phyloP scores from a whole-genome alignment of 2,888 invertebrate genomes.

The Galerucella nymphaeae region DNA sequence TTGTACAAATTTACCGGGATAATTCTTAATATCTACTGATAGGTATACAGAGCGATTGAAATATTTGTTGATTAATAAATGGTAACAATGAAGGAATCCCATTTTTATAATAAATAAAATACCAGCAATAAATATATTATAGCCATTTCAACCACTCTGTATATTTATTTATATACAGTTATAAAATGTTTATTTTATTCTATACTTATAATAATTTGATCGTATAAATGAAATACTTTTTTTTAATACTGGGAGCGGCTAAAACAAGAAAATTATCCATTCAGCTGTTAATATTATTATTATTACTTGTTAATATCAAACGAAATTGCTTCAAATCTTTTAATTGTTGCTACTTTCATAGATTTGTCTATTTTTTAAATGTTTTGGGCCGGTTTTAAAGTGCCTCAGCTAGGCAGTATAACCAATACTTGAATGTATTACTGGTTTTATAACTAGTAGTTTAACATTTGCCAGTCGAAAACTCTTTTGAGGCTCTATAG shows the following conservation, averaged over 20 bases:
- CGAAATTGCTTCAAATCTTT: too few species aligned
- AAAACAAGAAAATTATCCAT: neutral
- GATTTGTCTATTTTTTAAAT: too few species aligned
- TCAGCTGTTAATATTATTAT: neutral
- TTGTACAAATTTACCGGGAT: slow-evolving; percentile 23
- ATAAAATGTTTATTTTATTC: slow-evolving; percentile 45
- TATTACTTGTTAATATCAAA: neutral
- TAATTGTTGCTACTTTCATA: too few species aligned
- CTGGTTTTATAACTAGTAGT: too few species aligned
- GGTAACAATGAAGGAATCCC: slow-evolving; percentile 46
- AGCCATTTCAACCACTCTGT: slow-evolving; percentile 41
- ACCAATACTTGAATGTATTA: too few species aligned
- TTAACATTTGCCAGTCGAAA: too few species aligned
- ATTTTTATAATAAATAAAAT: slow-evolving; percentile 41
- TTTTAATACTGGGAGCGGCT: slow-evolving; percentile 16
- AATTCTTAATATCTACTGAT: slow-evolving; percentile 34
- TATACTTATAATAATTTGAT: slow-evolving; percentile 44
- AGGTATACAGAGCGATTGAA: slow-evolving; percentile 42
- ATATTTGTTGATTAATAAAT: slow-evolving; percentile 36
- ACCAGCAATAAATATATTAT: slow-evolving; percentile 40
- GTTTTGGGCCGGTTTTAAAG: too few species aligned
- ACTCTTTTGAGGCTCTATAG: too few species aligned
- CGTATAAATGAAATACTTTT: slow-evolving; percentile 46
- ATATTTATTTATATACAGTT: slow-evolving; percentile 48
- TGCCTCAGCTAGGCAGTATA: too few species aligned